Conservation (phyloP, 2,888 invertebrate species). For the Ceratothoa steindachneri region DNA sequence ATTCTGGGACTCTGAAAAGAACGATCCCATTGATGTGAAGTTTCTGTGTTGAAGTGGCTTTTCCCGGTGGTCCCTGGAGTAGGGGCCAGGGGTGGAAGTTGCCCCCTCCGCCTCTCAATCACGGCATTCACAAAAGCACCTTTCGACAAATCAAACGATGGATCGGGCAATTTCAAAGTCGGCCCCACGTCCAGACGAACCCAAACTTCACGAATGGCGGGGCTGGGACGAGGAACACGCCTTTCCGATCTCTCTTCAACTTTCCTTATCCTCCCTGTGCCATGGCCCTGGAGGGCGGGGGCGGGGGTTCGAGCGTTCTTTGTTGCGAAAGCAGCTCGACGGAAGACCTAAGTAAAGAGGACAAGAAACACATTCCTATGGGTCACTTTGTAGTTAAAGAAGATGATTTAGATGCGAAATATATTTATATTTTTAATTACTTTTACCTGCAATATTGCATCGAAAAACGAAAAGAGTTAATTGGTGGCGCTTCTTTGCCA, state of each 20-base stretch:
- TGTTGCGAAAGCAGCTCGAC: no score
- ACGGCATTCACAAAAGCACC: constrained; percentile 30
- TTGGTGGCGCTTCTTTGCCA: neutral
- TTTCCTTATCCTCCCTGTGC: neutral
- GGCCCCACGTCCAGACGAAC: neutral
- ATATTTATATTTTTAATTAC: constrained; percentile 8
- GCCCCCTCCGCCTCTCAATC: constrained; percentile 41
- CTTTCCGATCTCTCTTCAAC: neutral
- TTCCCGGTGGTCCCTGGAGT: constrained; percentile 16
- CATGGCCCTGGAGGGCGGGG: neutral
- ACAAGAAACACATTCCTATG: no score
- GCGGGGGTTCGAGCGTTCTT: no score
- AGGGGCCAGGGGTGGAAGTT: constrained; percentile 39
- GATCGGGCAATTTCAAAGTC: constrained; percentile 5
- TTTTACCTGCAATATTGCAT: neutral
- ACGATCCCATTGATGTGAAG: no score
- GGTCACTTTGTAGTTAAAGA: no score
- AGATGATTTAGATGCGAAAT: constrained; percentile 1
- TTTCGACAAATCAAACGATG: constrained; percentile 28
- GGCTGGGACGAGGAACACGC: neutral
- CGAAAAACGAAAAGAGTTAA: neutral
- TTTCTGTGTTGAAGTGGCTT: neutral
- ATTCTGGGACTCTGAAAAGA: no score
- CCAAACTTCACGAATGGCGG: neutral
- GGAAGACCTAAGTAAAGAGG: no score